phyloP scores from a whole-genome alignment of 2,888 invertebrate genomes.

The Erebia epiphron region DNA sequence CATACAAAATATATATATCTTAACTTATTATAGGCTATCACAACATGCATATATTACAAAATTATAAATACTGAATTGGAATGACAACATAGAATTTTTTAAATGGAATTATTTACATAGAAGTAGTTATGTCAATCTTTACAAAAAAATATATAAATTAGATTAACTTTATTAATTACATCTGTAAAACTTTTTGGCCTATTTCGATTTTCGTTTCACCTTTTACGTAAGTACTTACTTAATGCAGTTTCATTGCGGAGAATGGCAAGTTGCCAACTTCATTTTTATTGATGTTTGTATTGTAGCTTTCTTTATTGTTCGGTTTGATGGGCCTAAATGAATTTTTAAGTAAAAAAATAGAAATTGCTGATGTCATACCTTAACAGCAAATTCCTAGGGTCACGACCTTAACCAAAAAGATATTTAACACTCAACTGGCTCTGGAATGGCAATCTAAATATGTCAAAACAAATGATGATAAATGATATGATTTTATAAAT shows the following conservation, averaged over 20 bases:
- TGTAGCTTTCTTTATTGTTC: background rate
- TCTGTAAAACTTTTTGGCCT: too few species aligned
- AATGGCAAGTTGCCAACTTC: background rate
- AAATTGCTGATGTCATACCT: constrained; percentile 6
- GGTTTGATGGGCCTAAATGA: background rate
- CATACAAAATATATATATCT: too few species aligned
- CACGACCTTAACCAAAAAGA: constrained; percentile 20
- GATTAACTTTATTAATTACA: too few species aligned
- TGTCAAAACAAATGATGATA: constrained; percentile 39
- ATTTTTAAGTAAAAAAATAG: background rate
- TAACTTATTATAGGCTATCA: too few species aligned
- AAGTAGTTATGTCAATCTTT: too few species aligned
- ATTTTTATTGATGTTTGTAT: background rate
- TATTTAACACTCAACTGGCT: constrained; percentile 14
- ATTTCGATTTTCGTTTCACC: background rate
- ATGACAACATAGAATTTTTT: too few species aligned
- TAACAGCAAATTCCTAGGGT: background rate
- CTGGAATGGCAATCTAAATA: constrained; percentile 14
- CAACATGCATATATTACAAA: too few species aligned
- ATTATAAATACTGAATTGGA: too few species aligned
- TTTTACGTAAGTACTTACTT: too few species aligned
- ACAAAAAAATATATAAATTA: too few species aligned
- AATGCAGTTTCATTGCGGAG: background rate
- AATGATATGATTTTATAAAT: constrained; percentile 25
- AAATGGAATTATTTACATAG: too few species aligned